These are phyloP conservation scores for Anagyrus pseudococci DNA, from an alignment of 2,888 invertebrate genomes.

Conservation along the genomic window DNA sequence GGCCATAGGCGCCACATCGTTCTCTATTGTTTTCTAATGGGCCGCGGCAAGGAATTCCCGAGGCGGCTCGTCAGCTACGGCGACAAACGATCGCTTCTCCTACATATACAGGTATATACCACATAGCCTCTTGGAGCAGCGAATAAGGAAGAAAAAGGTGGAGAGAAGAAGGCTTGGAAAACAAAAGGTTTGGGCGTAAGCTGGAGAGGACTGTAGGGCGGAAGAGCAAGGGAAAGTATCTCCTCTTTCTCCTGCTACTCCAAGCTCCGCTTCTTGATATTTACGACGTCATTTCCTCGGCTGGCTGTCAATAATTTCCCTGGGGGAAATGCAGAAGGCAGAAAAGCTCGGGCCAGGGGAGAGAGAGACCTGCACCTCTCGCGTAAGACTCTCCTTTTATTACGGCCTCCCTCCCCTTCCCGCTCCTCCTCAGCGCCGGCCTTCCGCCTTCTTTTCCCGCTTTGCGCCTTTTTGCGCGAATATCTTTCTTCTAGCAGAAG, in stretches of 20 bases:
- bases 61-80: constrained; percentile 17
- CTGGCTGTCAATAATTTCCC: constrained; percentile 62
- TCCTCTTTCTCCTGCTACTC: background rate
- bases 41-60: constrained; percentile 10
- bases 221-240: background rate
- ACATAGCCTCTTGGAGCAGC: too few relatives aligned
- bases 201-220: too few relatives aligned
- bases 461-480: constrained; percentile 29
- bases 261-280: constrained; percentile 51
- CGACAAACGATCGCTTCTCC: too few relatives aligned
- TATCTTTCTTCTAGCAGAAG: constrained; percentile 7
- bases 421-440: constrained; percentile 10
- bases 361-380: constrained; percentile 34
- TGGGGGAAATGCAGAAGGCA: constrained; percentile 55
- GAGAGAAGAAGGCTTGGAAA: constrained; percentile 40
- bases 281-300: constrained; percentile 61
- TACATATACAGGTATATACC: too few relatives aligned
- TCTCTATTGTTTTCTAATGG: constrained; percentile 28
- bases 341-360: too few relatives aligned
- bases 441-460: constrained; percentile 41
- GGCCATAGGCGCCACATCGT: background rate
- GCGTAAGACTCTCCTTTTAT: constrained; percentile 41
- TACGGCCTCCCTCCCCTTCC: constrained; percentile 29
- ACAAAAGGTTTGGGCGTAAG: constrained; percentile 41
- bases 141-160: constrained; percentile 15